These are phyloP conservation scores for Phocoena sinus DNA, from an alignment of 2,113 vertebrate species.

Conservation along the genomic window DNA sequence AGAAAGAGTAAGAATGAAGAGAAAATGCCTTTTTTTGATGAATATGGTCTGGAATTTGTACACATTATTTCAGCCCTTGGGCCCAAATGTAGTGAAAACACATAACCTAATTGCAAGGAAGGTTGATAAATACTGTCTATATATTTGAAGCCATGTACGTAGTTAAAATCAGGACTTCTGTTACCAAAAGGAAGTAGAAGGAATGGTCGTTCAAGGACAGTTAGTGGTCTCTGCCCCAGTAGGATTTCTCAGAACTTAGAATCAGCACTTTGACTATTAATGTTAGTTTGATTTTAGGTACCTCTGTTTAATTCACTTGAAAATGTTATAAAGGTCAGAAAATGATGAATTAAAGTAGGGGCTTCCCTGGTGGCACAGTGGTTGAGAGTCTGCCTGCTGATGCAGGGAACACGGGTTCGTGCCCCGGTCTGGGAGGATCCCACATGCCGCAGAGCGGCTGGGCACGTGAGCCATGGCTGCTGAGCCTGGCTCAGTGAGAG, in stretches of 20 bases:
- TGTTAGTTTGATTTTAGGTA: not conserved
- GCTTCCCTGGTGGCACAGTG: too few species aligned
- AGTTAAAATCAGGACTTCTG: not conserved
- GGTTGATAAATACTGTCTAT: not conserved
- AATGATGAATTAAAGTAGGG: not conserved
- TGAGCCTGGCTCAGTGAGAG: too few species aligned
- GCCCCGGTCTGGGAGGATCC: too few species aligned
- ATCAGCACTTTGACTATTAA: not conserved
- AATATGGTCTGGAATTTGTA: not conserved
- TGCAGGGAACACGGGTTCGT: too few species aligned
- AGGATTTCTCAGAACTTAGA: not conserved
- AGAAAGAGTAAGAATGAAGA: not conserved
- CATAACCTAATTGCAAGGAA: not conserved
- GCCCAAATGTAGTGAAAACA: not conserved
- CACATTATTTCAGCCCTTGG: not conserved
- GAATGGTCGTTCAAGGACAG: not conserved
- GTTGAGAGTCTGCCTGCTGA: too few species aligned
- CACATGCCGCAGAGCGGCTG: too few species aligned
- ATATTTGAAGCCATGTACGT: not conserved
- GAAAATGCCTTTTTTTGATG: not conserved
- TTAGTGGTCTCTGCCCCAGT: not conserved
- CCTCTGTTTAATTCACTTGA: not conserved
- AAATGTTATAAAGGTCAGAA: not conserved
- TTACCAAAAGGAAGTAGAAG: not conserved
- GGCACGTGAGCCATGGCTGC: too few species aligned